phyloP scores from a whole-genome alignment of 2,113 vertebrate species.

The Tyto alba region DNA sequence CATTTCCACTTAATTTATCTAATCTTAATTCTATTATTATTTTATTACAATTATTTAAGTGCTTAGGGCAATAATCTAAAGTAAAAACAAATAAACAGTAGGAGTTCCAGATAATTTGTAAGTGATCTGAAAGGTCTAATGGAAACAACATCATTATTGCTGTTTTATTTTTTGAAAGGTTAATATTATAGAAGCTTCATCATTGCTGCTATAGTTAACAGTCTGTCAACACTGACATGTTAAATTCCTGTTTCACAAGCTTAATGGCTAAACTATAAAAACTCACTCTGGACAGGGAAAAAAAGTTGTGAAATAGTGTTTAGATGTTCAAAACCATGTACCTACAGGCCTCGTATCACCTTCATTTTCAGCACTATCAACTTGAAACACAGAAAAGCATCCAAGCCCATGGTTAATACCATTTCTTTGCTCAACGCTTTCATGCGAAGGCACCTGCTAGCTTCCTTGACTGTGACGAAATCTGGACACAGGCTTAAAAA shows the following conservation, averaged over 20 bases:
- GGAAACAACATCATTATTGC: conserved; percentile 79
- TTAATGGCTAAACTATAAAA: conserved; percentile 31
- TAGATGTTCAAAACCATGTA: neutral
- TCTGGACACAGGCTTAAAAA: neutral
- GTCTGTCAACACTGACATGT: neutral
- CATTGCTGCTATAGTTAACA: conserved; percentile 11
- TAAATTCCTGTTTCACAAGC: conserved; percentile 22
- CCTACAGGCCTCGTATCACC: neutral
- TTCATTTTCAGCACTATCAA: neutral
- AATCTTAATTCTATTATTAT: conserved; percentile 83
- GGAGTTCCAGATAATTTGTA: conserved; percentile 78
- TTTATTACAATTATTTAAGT: conserved; percentile 83
- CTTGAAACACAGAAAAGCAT: neutral
- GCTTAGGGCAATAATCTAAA: conserved; percentile 82
- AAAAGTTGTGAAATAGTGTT: neutral
- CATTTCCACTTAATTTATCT: conserved; percentile 86
- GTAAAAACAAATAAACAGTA: conserved; percentile 84
- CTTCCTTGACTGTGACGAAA: neutral
- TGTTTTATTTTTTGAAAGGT: conserved; percentile 75
- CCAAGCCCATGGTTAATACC: neutral
- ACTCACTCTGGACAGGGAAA: neutral
- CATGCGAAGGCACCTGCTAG: neutral
- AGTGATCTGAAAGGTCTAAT: conserved; percentile 77
- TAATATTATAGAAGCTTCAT: conserved; percentile 69
- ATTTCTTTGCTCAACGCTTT: neutral